A percentile compares a stretch with the other conserved stretches of the same genome.
phyloP scores from a whole-genome alignment of 2,888 invertebrate species.

The Xylocampa areola region DNA sequence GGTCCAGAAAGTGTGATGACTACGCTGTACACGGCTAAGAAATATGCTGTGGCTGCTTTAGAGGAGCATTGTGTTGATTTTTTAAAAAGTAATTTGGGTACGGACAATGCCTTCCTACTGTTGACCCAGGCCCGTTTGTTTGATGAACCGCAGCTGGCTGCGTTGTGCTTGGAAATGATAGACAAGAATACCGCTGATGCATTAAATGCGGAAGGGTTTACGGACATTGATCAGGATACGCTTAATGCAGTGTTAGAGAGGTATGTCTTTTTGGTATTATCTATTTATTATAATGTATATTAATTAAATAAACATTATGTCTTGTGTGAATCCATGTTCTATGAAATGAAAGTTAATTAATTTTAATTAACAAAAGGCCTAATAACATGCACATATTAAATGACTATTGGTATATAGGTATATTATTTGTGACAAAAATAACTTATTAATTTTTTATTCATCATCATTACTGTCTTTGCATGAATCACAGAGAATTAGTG shows the following conservation, averaged over 20 bases:
- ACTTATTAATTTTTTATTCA: too few relatives aligned
- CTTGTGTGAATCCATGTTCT: too few relatives aligned
- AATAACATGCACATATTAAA: too few relatives aligned
- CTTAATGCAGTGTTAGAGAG: conserved; percentile 93
- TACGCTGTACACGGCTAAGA: conserved; percentile 95
- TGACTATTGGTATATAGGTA: too few relatives aligned
- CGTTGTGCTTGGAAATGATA: conserved; percentile 94
- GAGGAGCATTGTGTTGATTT: conserved; percentile 96
- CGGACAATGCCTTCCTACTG: conserved; percentile 95
- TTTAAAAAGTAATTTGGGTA: conserved; percentile 92
- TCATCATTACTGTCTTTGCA: too few relatives aligned
- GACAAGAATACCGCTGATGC: conserved; percentile 95
- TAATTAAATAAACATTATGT: too few relatives aligned
- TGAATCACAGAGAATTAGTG: too few relatives aligned
- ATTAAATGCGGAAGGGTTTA: conserved; percentile 94
- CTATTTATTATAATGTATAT: neutral
- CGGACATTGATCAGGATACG: conserved; percentile 95
- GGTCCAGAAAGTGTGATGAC: conserved; percentile 96
- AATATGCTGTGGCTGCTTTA: conserved; percentile 95
- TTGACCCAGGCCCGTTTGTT: conserved; percentile 94
- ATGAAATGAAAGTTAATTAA: too few relatives aligned
- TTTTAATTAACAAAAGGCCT: too few relatives aligned
- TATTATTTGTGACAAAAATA: too few relatives aligned
- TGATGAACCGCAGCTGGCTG: conserved; percentile 95
- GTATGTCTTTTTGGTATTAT: conserved; percentile 61